Base-by-base conservation (phyloP, 2,113 vertebrate species). In the Apodemus sylvaticus region DNA sequence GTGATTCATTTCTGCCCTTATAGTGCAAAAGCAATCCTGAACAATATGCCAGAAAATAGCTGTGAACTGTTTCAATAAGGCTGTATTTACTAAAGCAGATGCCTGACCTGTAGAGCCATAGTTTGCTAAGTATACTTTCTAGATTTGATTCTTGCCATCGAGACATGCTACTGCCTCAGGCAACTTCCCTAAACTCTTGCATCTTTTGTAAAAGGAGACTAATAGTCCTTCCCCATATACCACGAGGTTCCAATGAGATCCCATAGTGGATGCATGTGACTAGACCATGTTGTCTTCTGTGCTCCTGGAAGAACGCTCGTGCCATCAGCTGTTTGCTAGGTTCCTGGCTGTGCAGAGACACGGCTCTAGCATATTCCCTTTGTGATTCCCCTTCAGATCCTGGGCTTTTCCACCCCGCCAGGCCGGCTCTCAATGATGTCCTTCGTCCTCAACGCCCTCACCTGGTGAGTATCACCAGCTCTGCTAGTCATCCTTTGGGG, bases 371-470 rank as follows among this genome's bases (percentile, higher is more conserved):
- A 22, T 92, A 5, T 96, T 95, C 86, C 92, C 9, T 96, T 89
- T 98, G 92, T 97, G 94, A 95, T 97, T 97, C 76, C 51, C 89
- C 94, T 73, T 90, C 96, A 99, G 99, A 98, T 99, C 94, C 99
- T 99, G 97, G 99, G 99, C 82, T 99, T 99, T 98, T 99, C 99
- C 94, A 99, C 99, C 39, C 97, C 99, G 36, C 99, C 99, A 60
- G 99, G 99, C 78, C 99, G 99, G 94, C 99, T 99, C 53, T 99
- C 99, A 91, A 99, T 99, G 99, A 99, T 99, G 99, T 99, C 99
- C 45, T 99, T 99, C 96, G 96, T 99, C 98, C 99, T 99, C 97
- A 99, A 99, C 95, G 99, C 99, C 2, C 99, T 99, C 90, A 99
- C 99, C 74, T 99, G 99, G 99, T 99, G 98, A 99, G 99, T 98